These are phyloP conservation scores for Pteruthius melanotis DNA, from an alignment of 2,113 vertebrate genomes.

Conservation along the genomic window DNA sequence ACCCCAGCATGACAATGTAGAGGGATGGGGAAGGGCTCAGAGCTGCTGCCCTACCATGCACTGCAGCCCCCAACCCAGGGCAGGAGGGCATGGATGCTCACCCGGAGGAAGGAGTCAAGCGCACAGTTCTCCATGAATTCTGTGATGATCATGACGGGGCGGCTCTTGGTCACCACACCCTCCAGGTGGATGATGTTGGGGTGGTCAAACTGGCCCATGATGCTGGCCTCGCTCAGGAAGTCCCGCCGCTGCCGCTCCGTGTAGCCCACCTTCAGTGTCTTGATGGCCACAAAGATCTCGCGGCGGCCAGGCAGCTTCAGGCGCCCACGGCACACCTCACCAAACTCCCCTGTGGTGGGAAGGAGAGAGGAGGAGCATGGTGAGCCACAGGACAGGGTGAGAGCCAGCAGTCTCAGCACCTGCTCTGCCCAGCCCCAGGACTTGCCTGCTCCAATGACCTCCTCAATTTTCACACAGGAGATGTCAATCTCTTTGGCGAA, in stretches of 20 bases:
- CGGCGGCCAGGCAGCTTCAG: conserved; percentile 92
- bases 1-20: neutral
- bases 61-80: neutral
- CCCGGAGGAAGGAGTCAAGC: conserved; percentile 94
- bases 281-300: conserved; percentile 97
- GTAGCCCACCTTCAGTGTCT: conserved; percentile 97
- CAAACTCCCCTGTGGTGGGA: conserved; percentile 87
- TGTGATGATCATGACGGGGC: conserved; percentile 97
- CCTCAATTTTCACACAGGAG: conserved; percentile 98
- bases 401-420: neutral
- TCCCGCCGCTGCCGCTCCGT: conserved; percentile 94
- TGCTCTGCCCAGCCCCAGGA: neutral
- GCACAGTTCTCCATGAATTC: conserved; percentile 99
- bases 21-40: neutral
- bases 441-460: conserved; percentile 98
- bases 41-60: rapidly evolving
- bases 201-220: conserved; percentile 99
- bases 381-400: neutral
- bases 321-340: conserved; percentile 93
- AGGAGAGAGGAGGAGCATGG: neutral
- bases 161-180: conserved; percentile 97
- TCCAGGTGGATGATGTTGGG: conserved; percentile 98
- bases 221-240: conserved; percentile 95
- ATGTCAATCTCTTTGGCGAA: conserved; percentile 99
- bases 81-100: conserved; percentile 58